These are phyloP conservation scores for Lepidurus apus DNA, from an alignment of 1,140 invertebrate genomes.

Conservation along the genomic window DNA sequence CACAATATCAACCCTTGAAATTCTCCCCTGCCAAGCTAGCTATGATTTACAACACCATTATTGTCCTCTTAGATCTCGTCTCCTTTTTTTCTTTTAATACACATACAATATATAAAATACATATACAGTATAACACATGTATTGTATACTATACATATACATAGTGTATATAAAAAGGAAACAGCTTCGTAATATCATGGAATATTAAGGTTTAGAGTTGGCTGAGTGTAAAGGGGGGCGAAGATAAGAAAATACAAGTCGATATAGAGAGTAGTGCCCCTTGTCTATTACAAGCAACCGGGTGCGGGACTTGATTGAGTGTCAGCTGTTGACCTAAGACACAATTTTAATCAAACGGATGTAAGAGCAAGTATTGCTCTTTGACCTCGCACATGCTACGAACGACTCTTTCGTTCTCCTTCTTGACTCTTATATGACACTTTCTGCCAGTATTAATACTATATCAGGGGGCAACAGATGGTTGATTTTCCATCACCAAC, in stretches of 20 bases:
- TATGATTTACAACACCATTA: constrained; percentile 15
- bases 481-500: constrained; percentile 5
- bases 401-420: neutral
- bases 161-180: too few relatives aligned
- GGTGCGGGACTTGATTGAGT: constrained; percentile 11
- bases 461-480: constrained; percentile 18
- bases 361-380: constrained; percentile 15
- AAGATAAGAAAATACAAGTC: neutral
- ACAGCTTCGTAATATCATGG: neutral
- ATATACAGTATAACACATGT: too few relatives aligned
- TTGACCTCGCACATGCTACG: constrained; percentile 9
- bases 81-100: neutral
- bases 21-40: constrained; percentile 9
- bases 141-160: too few relatives aligned
- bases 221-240: neutral
- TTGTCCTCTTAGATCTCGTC: constrained; percentile 4
- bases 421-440: constrained; percentile 8
- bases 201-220: neutral
- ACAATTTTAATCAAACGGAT: constrained; percentile 22
- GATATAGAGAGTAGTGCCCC: neutral
- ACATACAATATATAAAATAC: neutral
- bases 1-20: constrained; percentile 18
- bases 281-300: neutral
- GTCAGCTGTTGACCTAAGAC: constrained; percentile 16
- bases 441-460: constrained; percentile 4